Evolutionary conservation across 2,797 vertebrate genomes (phyloP), one percentile per base, ranked within the genome.

Genomic region (Tragopan temminckii): DNA sequence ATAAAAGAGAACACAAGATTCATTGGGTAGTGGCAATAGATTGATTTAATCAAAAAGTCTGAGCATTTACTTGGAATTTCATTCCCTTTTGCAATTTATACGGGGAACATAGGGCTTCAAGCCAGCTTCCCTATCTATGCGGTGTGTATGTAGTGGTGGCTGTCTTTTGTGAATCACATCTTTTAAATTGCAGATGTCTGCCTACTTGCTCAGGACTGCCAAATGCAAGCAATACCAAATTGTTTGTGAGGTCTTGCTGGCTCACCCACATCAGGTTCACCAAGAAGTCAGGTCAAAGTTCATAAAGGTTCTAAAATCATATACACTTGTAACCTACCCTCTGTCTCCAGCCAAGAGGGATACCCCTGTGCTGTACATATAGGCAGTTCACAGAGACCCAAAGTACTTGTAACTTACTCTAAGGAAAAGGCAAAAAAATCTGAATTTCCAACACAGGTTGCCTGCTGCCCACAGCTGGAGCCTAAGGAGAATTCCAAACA

Each of bases 41-140:
- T 80, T 91, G 69, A 95, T 85, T 92, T 70, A 86, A 95, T 95
- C 70, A 89, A 81, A 78, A 91, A 88, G 25, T 64, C 80, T 91
- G 57, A 74, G 43, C 42, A 57, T 76, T 95, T 88, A 76, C 59
- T 88, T 63, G 69, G 69, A 92, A 91, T 91, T 91, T 93, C 13
- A 6, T 89, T 90, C 80, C 50, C 63, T 93, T 67, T 85, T 52
- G 77, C 76, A 91, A 79, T 92, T 92, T 88, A 67, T 18, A 79
- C 55, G 72, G 18, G 80, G 61, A 92, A 81, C n/a, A 38, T 21
- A 79, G 63, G 31, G 40, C 70, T 40, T 69, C 19, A 70, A 90
- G 62, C 76, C 72, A 89, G 55, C 40, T 83, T 88, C 36, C 53
- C 31, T 67, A 24, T 75, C 48, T 48, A 5, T 76, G 25, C 2